Percentiles rank a stretch among this genome's conserved stretches.
phyloP scores from a whole-genome alignment of 2,888 invertebrate species.

The Napeogenes sylphis region DNA sequence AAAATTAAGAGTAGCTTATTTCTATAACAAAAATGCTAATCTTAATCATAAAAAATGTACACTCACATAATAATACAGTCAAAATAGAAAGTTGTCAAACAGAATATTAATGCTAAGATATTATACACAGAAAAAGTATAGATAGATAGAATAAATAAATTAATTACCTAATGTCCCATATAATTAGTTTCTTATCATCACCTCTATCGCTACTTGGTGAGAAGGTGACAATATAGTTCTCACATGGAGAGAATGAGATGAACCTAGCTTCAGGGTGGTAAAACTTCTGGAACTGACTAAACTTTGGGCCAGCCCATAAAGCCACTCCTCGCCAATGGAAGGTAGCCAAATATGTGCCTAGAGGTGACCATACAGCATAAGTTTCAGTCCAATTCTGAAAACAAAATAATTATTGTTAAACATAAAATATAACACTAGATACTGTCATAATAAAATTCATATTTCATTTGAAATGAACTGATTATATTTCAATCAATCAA shows the following conservation, averaged over 20 bases:
- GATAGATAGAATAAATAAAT: neutral
- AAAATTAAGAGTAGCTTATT: no score
- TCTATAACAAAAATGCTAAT: neutral
- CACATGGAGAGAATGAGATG: slow-evolving; percentile 98
- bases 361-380: slow-evolving; percentile 97
- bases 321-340: slow-evolving; percentile 97
- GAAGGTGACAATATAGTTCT: slow-evolving; percentile 97
- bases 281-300: slow-evolving; percentile 94
- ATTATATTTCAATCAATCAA: no score
- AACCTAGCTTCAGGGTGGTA: slow-evolving; percentile 93
- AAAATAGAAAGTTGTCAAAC: neutral
- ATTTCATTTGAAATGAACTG: no score
- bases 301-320: slow-evolving; percentile 97
- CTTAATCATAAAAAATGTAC: neutral
- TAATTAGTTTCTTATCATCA: slow-evolving; percentile 89
- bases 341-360: slow-evolving; percentile 97
- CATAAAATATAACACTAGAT: no score
- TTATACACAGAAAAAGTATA: no score
- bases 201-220: slow-evolving; percentile 86
- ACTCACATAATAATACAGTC: neutral
- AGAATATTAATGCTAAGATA: neutral
- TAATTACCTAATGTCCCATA: slow-evolving; percentile 94
- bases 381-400: slow-evolving; percentile 95
- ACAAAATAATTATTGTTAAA: neutral
- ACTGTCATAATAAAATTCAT: no score